Evolutionary conservation across 2,888 invertebrate genomes (phyloP).

Genomic region (Xestia rhomboidea): DNA sequence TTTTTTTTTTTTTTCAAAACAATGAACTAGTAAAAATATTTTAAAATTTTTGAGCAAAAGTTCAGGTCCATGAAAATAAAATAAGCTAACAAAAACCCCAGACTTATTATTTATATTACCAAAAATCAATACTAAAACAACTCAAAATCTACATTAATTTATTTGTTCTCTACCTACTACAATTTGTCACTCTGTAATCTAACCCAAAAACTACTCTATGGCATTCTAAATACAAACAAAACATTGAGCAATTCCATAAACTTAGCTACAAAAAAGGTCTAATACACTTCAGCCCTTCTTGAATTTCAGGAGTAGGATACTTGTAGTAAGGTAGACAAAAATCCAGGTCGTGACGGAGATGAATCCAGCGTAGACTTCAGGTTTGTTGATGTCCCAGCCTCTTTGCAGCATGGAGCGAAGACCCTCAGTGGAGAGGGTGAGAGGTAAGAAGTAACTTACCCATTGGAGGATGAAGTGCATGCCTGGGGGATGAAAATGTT

Average conservation of each 20-base stretch:
- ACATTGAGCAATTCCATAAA: conserved; percentile 54
- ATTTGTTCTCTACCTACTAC: conserved; percentile 4
- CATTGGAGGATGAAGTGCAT: conserved; percentile 95
- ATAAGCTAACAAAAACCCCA: conserved; percentile 20
- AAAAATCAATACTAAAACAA: conserved; percentile 15
- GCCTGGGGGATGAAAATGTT: conserved; percentile 69
- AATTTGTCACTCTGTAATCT: conserved; percentile 15
- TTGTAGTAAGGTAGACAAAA: conserved; percentile 93
- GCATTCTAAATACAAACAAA: conserved; percentile 37
- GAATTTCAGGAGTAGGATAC: conserved; percentile 94
- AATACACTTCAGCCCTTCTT: conserved; percentile 93
- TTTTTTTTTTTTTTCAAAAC: not conserved
- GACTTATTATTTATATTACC: conserved; percentile 1
- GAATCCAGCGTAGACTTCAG: conserved; percentile 95
- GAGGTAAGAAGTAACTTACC: conserved; percentile 94
- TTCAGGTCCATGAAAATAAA: conserved; percentile 34
- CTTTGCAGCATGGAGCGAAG: conserved; percentile 95
- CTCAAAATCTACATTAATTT: conserved; percentile 6
- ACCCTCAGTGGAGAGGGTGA: conserved; percentile 97
- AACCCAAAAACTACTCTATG: conserved; percentile 47
- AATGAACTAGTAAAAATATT: not conserved
- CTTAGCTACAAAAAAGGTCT: not conserved
- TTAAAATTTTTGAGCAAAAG: conserved; percentile 23
- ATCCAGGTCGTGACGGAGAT: conserved; percentile 95
- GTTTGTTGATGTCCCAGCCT: conserved; percentile 94